Evolutionary conservation across 2,888 invertebrate genomes (phyloP).

Genomic region (Formica aserva): DNA sequence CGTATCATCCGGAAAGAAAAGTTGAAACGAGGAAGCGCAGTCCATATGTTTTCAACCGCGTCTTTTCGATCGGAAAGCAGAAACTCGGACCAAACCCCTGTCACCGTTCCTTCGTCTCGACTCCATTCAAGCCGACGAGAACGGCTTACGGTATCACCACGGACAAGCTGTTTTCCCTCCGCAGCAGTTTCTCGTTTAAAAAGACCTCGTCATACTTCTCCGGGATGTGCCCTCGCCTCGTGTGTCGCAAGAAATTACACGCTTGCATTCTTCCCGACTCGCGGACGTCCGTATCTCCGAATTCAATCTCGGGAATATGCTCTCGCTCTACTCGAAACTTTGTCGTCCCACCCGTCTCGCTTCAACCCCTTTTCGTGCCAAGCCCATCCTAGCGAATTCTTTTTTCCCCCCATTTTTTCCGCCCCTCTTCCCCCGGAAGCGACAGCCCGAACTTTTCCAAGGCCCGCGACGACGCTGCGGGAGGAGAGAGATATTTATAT

Average conservation of each 20-base stretch:
- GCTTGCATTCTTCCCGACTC: conserved; percentile 59
- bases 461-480: conserved; percentile 53
- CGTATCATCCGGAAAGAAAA: not conserved
- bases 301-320: conserved; percentile 71
- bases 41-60: conserved; percentile 38
- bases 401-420: not conserved
- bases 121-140: not conserved
- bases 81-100: not conserved
- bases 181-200: conserved; percentile 44
- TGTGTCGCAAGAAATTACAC: conserved; percentile 64
- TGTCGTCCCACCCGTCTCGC: conserved; percentile 15
- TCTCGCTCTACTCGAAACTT: conserved; percentile 59
- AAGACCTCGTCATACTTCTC: conserved; percentile 36
- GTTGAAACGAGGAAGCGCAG: conserved; percentile 22
- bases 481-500: conserved; percentile 66
- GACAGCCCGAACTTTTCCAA: conserved; percentile 57
- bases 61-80: conserved; percentile 12
- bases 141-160: not conserved
- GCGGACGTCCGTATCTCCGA: conserved; percentile 55
- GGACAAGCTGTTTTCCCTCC: conserved; percentile 31
- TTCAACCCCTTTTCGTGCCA: not conserved
- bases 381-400: conserved; percentile 10
- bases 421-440: not conserved
- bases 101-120: not conserved
- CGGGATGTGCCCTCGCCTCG: conserved; percentile 16